These are phyloP conservation scores for Crocallis elinguaria DNA, from an alignment of 2,888 invertebrate species.

Conservation along the genomic window DNA sequence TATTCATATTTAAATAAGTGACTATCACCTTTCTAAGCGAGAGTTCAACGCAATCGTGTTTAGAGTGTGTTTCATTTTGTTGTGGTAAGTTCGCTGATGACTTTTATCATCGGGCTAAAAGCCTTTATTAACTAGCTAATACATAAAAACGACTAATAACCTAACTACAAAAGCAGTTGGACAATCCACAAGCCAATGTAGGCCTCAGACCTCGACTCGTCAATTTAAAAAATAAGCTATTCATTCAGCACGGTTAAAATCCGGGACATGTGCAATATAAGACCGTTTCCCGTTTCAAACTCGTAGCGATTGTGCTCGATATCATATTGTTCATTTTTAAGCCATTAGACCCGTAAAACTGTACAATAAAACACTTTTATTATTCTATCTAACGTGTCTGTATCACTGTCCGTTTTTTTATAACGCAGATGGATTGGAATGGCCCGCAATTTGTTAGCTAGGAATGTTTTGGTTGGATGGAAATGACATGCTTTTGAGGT, in stretches of 20 bases:
- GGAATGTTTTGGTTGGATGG: not conserved
- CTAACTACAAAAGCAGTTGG: too few species aligned
- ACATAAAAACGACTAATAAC: too few species aligned
- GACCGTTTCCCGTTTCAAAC: not conserved
- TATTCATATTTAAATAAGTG: too few species aligned
- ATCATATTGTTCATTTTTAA: conserved; percentile 19
- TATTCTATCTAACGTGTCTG: conserved; percentile 19
- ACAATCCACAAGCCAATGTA: too few species aligned
- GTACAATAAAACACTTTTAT: conserved; percentile 23
- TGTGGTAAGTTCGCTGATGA: too few species aligned
- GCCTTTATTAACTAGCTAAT: too few species aligned
- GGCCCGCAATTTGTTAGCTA: not conserved
- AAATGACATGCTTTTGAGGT: not conserved
- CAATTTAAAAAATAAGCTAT: not conserved
- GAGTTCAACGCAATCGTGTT: too few species aligned
- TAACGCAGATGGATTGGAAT: conserved; percentile 14
- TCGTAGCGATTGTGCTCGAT: not conserved
- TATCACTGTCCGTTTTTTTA: conserved; percentile 18
- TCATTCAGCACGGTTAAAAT: not conserved
- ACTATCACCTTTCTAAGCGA: too few species aligned
- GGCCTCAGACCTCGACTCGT: too few species aligned
- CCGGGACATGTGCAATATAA: not conserved
- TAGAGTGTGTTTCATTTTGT: too few species aligned
- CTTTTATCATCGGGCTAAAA: too few species aligned
- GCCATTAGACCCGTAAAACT: conserved; percentile 22